Percentiles rank a stretch among this genome's conserved stretches.
These are phyloP conservation scores for Oasisia sp. DNA, from an alignment of 2,888 invertebrate genomes.

Conservation along the genomic window DNA sequence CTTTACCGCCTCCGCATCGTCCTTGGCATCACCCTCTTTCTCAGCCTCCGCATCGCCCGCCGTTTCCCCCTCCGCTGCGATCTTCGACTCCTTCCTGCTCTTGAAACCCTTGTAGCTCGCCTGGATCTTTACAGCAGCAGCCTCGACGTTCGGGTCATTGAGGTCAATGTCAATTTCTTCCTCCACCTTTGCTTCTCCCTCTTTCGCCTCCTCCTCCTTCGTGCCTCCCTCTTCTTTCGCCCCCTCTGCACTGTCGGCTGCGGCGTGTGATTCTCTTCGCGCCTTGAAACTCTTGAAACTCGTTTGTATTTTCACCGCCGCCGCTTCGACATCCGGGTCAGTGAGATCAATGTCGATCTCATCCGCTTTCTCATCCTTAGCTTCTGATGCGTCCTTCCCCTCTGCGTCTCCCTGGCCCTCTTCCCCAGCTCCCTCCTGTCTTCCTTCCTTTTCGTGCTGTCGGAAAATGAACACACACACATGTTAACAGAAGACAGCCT, in stretches of 20 bases:
- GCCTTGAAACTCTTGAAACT: constrained; percentile 36
- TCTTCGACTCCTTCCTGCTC: constrained; percentile 19
- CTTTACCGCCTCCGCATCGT: background rate
- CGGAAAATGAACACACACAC: background rate
- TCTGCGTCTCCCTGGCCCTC: constrained; percentile 17
- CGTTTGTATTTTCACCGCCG: constrained; percentile 38
- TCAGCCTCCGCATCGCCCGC: constrained; percentile 42
- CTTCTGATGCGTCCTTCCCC: background rate
- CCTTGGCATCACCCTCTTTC: background rate
- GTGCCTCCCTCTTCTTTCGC: background rate
- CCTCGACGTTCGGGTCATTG: constrained; percentile 57
- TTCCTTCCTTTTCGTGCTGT: constrained; percentile 21
- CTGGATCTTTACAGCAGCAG: constrained; percentile 61
- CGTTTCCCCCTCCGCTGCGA: background rate
- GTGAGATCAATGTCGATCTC: constrained; percentile 47
- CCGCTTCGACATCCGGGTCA: constrained; percentile 45
- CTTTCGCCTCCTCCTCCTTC: background rate
- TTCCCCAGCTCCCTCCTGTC: constrained; percentile 20
- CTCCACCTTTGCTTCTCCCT: constrained; percentile 43
- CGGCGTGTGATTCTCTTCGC: constrained; percentile 25
- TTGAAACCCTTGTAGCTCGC: constrained; percentile 33
- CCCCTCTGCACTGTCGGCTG: background rate
- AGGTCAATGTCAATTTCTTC: constrained; percentile 60
- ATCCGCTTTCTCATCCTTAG: constrained; percentile 33
- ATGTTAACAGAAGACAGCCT: background rate